Conservation (phyloP, 2,113 vertebrate species). For the Eublepharis macularius region DNA sequence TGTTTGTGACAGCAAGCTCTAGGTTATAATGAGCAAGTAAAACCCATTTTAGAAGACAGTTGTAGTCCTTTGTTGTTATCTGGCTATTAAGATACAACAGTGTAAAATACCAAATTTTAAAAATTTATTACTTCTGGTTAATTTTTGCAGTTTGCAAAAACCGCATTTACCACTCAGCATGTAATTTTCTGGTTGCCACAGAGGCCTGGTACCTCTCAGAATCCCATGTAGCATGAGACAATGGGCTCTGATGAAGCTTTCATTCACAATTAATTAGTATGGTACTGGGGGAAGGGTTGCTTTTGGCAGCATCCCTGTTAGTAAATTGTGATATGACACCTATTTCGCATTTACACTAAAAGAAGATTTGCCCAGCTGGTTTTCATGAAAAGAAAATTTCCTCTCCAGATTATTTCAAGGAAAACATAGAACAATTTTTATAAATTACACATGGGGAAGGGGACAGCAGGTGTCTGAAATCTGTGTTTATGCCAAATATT, state of each 20-base stretch:
- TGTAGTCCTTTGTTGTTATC: background rate
- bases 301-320: constrained; percentile 49
- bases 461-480: constrained; percentile 41
- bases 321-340: constrained; percentile 41
- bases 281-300: constrained; percentile 43
- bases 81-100: constrained; percentile 1
- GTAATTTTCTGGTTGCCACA: constrained; percentile 44
- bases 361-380: constrained; percentile 33
- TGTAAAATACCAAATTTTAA: background rate
- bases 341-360: constrained; percentile 41
- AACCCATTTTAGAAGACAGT: background rate
- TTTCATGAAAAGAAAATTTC: constrained; percentile 57
- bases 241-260: constrained; percentile 55
- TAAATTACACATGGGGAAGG: background rate
- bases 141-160: constrained; percentile 25
- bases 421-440: constrained; percentile 16
- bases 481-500: constrained; percentile 25
- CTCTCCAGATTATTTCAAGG: constrained; percentile 40
- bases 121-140: background rate
- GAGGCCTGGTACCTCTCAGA: constrained; percentile 32
- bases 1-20: background rate
- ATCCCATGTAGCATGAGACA: constrained; percentile 39
- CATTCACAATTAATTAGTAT: constrained; percentile 58
- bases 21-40: background rate
- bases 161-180: background rate